phyloP scores from a whole-genome alignment of 2,797 vertebrate genomes.

The Hoplostethus mediterraneus region DNA sequence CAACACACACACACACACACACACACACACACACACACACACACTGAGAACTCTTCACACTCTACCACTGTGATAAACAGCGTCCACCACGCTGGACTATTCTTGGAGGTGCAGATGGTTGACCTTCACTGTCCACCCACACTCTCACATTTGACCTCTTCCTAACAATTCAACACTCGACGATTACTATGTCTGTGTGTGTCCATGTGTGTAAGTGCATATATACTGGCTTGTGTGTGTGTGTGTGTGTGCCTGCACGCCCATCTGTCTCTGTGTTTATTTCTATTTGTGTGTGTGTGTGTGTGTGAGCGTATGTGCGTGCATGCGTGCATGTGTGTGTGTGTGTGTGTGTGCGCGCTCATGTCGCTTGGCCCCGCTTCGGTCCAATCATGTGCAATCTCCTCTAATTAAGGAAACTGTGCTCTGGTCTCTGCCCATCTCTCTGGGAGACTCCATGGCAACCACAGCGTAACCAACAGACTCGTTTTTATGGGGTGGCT shows the following conservation, averaged over 20 bases:
- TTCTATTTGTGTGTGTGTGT: slow-evolving; percentile 9
- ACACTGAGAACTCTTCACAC: too few species aligned
- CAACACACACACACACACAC: too few species aligned
- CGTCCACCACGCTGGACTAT: background rate
- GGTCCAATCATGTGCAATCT: slow-evolving; percentile 72
- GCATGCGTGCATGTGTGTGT: background rate
- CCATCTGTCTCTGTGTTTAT: too few species aligned
- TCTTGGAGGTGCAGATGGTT: background rate
- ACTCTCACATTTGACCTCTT: background rate
- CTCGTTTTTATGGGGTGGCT: slow-evolving; percentile 60
- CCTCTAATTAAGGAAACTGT: slow-evolving; percentile 88
- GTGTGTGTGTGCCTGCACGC: background rate
- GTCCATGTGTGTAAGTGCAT: background rate
- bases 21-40: too few species aligned
- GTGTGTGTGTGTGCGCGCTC: background rate
- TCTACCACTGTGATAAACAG: too few species aligned
- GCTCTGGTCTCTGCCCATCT: slow-evolving; percentile 80
- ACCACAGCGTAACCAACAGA: slow-evolving; percentile 84
- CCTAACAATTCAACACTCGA: background rate
- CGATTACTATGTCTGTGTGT: background rate
- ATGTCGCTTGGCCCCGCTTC: background rate
- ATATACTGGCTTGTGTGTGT: background rate
- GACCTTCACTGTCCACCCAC: background rate
- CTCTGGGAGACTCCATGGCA: slow-evolving; percentile 95
- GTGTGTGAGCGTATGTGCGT: slow-evolving; percentile 2